Evolutionary conservation across 2,888 invertebrate species (phyloP).

Genomic region (Meta bourneti): DNA sequence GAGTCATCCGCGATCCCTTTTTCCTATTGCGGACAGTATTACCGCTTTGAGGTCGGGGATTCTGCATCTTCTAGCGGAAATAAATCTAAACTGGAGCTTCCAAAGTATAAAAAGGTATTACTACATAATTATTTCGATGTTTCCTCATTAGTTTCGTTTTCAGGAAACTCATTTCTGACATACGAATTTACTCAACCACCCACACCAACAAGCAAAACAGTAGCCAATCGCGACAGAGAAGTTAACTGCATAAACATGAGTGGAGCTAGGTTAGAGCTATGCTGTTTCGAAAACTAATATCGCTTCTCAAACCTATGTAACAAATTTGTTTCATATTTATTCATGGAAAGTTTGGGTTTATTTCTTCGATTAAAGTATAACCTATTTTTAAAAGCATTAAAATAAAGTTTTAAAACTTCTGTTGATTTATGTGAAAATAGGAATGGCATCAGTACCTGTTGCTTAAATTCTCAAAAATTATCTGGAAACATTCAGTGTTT

Average conservation of each 20-base stretch:
- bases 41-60: constrained; percentile 22
- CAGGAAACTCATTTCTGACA: neutral
- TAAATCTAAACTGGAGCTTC: neutral
- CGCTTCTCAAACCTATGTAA: no score
- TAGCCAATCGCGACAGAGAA: neutral
- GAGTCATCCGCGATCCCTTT: constrained; percentile 72
- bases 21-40: constrained; percentile 68
- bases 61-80: constrained; percentile 17
- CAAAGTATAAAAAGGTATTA: neutral
- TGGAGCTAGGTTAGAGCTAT: no score
- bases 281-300: no score
- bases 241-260: neutral
- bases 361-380: no score
- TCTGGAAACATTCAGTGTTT: no score
- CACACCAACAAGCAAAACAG: neutral
- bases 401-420: no score
- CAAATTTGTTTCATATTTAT: no score
- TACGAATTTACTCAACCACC: neutral
- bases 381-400: no score
- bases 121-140: neutral
- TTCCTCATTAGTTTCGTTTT: neutral
- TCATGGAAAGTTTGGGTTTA: no score
- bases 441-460: no score
- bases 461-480: no score
- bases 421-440: no score